A percentile compares a stretch with the other conserved stretches of the same genome.
Conservation (phyloP, 2,888 invertebrate species). For the Silvanus unidentatus region DNA sequence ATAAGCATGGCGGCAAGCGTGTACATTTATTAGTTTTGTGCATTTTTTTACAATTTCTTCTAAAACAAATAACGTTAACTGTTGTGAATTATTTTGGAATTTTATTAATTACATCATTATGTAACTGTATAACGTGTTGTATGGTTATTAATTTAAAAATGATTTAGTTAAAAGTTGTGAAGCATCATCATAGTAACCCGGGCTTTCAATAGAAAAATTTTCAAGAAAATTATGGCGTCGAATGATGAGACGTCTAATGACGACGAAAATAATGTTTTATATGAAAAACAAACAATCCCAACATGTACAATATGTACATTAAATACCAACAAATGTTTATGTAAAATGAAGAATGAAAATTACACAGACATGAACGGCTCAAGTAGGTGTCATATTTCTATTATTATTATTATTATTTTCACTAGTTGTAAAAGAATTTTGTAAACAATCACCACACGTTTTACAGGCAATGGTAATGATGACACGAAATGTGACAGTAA, state of each 20-base stretch:
- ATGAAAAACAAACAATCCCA: conserved; percentile 14
- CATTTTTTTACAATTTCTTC: conserved; percentile 23
- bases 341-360: too few relatives aligned
- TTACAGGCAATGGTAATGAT: too few relatives aligned
- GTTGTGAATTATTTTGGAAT: conserved; percentile 13
- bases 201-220: conserved; percentile 3
- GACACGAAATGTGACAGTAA: too few relatives aligned
- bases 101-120: too few relatives aligned
- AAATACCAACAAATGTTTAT: too few relatives aligned
- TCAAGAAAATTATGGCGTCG: conserved; percentile 35
- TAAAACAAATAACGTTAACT: conserved; percentile 14
- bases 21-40: conserved; percentile 30
- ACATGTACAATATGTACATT: too few relatives aligned
- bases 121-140: too few relatives aligned
- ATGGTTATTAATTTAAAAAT: not conserved
- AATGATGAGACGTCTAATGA: conserved; percentile 33
- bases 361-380: too few relatives aligned
- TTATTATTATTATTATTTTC: too few relatives aligned
- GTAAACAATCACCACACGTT: too few relatives aligned
- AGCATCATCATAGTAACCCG: conserved; percentile 1
- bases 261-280: conserved; percentile 34
- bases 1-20: conserved; percentile 37
- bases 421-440: too few relatives aligned
- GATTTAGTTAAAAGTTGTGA: not conserved
- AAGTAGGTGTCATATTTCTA: too few relatives aligned